Evolutionary conservation across 2,113 vertebrate genomes (phyloP).

Genomic region (Falco punctatus): DNA sequence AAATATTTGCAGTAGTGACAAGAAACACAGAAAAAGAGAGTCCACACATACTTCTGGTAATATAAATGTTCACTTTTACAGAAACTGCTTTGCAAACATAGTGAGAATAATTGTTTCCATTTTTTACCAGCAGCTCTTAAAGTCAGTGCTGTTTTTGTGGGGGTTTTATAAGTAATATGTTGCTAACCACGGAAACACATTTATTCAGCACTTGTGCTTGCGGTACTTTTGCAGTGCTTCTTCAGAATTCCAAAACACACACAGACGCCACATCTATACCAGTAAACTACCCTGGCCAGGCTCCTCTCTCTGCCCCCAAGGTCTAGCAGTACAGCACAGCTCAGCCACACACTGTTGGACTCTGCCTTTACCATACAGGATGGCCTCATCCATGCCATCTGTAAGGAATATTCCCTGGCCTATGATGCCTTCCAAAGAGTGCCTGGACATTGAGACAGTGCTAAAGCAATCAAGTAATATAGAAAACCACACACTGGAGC

Average conservation of each 20-base stretch:
- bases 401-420: not conserved
- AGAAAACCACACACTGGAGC: not conserved
- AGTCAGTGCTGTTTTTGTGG: not conserved
- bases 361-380: not conserved
- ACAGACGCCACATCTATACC: not conserved
- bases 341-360: not conserved
- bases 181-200: not conserved
- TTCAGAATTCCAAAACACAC: not conserved
- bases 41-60: not conserved
- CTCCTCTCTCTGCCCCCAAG: not conserved
- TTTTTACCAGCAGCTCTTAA: constrained; percentile 1
- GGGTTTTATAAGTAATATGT: not conserved
- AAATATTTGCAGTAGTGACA: not conserved
- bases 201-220: not conserved
- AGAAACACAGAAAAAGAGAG: not conserved
- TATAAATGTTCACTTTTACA: not conserved
- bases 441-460: not conserved
- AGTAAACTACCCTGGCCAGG: not conserved
- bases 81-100: not conserved
- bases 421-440: not conserved
- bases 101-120: not conserved
- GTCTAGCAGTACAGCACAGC: not conserved
- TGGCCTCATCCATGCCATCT: not conserved
- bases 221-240: not conserved
- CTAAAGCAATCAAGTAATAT: not conserved